Percentiles rank a stretch among this genome's conserved stretches.
phyloP scores from a whole-genome alignment of 2,113 vertebrate genomes.

The Opisthocomus hoazin region DNA sequence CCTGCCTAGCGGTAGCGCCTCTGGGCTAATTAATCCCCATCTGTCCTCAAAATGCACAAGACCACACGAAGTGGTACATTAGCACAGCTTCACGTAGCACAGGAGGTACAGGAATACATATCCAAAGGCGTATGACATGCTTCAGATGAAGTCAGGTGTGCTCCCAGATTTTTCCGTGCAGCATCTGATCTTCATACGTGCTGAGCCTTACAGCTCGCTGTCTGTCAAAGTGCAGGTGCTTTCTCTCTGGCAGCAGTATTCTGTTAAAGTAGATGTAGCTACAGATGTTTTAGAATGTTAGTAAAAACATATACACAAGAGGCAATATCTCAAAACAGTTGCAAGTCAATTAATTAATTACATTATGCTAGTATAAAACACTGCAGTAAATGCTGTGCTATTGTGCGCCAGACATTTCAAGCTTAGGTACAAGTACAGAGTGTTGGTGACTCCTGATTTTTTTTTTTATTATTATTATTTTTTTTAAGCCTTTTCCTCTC shows the following conservation, averaged over 20 bases:
- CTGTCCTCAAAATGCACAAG: not conserved
- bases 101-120: not conserved
- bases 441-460: not conserved
- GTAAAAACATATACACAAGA: not conserved
- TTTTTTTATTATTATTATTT: not conserved
- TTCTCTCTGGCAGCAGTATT: not conserved
- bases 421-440: not conserved
- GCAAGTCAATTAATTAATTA: not conserved
- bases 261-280: not conserved
- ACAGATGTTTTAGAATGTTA: not conserved
- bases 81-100: not conserved
- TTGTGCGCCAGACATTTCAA: not conserved
- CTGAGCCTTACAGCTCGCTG: not conserved
- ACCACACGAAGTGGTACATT: not conserved
- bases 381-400: not conserved
- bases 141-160: not conserved
- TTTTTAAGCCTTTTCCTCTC: not conserved
- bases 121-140: not conserved
- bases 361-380: not conserved
- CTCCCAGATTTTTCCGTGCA: not conserved
- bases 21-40: not conserved
- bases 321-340: not conserved
- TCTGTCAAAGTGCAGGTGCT: not conserved
- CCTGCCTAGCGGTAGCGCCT: not conserved
- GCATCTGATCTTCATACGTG: rapidly evolving